Evolutionary conservation across 1,140 invertebrate genomes (phyloP).

Genomic region (Bombus affinis): DNA sequence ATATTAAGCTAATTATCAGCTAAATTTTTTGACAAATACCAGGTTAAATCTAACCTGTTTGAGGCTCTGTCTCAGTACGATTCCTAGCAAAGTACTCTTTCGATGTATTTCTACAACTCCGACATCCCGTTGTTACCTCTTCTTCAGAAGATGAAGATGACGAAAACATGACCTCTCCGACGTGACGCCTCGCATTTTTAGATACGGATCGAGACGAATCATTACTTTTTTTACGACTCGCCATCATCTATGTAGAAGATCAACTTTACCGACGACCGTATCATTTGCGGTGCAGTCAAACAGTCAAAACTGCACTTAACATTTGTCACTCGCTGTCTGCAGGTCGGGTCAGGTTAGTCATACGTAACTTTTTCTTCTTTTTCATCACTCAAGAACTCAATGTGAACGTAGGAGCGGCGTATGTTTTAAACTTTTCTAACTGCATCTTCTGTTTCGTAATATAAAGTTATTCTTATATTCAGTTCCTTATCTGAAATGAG

Average conservation of each 20-base stretch:
- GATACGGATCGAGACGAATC: constrained; percentile 41
- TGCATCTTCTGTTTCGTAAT: constrained; percentile 27
- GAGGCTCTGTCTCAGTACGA: constrained; percentile 27
- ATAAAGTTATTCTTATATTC: constrained; percentile 10
- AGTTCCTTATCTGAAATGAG: constrained; percentile 17
- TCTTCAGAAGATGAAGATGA: constrained; percentile 59
- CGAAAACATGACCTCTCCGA: background rate
- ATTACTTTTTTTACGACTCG: constrained; percentile 46
- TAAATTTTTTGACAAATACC: background rate
- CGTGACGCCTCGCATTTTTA: constrained; percentile 15
- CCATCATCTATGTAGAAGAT: constrained; percentile 58
- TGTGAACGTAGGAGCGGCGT: background rate
- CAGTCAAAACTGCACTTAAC: constrained; percentile 49
- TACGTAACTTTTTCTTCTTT: background rate
- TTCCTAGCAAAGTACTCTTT: constrained; percentile 24
- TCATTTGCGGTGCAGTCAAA: constrained; percentile 51
- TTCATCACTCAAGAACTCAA: background rate
- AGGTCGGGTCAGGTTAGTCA: constrained; percentile 41
- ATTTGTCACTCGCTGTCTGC: constrained; percentile 51
- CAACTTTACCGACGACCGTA: constrained; percentile 51
- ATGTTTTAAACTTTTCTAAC: background rate
- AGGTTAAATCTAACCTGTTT: constrained; percentile 57
- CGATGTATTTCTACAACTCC: constrained; percentile 20
- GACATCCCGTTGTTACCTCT: constrained; percentile 3
- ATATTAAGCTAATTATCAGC: background rate